Conservation (phyloP, 2,888 invertebrate genomes). For the Chrysomela aeneicollis region DNA sequence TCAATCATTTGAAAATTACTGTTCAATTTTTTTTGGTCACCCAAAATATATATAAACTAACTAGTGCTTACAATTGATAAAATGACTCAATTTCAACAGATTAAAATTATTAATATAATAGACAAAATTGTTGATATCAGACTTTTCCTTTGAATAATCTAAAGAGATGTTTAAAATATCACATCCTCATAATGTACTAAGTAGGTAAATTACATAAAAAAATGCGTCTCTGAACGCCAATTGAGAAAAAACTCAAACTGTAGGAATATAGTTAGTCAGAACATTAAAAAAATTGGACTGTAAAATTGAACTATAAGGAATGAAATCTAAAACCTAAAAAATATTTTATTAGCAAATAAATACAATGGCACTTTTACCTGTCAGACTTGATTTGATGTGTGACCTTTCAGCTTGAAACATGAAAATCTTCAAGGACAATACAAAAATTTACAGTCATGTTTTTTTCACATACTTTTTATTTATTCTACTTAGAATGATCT, state of each 20-base stretch:
- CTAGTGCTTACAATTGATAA: neutral
- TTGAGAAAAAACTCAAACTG: too few relatives aligned
- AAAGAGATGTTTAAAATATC: neutral
- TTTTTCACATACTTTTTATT: too few relatives aligned
- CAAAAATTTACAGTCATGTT: too few relatives aligned
- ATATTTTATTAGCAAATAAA: neutral
- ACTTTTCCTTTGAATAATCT: neutral
- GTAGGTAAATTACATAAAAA: neutral
- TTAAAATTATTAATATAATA: neutral
- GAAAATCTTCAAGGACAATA: too few relatives aligned
- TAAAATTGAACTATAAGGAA: neutral
- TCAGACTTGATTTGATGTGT: slow-evolving; percentile 26
- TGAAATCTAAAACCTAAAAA: neutral
- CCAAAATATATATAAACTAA: neutral
- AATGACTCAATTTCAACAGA: neutral
- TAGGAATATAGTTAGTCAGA: neutral
- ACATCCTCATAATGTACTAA: neutral
- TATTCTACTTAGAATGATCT: too few relatives aligned
- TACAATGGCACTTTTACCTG: slow-evolving; percentile 29
- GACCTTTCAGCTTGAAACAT: neutral
- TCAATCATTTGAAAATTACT: neutral
- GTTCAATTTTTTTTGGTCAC: neutral
- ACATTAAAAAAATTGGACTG: neutral
- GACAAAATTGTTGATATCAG: neutral
- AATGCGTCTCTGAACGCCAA: too few relatives aligned